phyloP scores from a whole-genome alignment of 1,140 invertebrate species.

The Nylanderia fulva region DNA sequence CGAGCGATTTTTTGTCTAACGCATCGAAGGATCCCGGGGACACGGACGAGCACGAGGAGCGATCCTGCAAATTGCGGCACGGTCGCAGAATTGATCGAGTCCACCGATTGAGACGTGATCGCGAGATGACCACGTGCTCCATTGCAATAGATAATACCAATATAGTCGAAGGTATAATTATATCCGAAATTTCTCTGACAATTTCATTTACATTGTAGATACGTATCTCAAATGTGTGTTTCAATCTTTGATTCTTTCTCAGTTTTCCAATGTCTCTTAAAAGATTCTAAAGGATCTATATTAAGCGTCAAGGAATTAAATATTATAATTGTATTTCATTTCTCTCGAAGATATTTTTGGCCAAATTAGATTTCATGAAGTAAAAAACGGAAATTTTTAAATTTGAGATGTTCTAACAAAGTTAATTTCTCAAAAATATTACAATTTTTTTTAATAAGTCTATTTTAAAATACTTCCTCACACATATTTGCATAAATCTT shows the following conservation, averaged over 20 bases:
- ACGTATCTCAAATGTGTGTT: background rate
- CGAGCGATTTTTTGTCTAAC: conserved; percentile 70
- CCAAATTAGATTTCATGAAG: background rate
- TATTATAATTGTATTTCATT: background rate
- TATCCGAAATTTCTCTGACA: background rate
- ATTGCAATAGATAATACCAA: conserved; percentile 25
- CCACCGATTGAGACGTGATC: conserved; percentile 12
- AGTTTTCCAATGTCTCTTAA: background rate
- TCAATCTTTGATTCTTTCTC: background rate
- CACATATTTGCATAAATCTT: background rate
- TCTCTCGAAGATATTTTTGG: conserved; percentile 3
- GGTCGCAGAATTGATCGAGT: background rate
- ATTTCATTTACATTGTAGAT: background rate
- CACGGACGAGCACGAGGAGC: conserved; percentile 33
- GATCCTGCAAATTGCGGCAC: conserved; percentile 70
- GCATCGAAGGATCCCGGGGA: background rate
- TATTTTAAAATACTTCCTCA: background rate
- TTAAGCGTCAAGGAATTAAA: background rate
- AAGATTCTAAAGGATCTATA: background rate
- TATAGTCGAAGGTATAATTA: background rate
- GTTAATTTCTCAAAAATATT: background rate
- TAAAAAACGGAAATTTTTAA: background rate
- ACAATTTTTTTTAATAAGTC: background rate
- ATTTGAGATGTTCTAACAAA: background rate
- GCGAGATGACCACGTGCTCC: background rate